Base-by-base conservation (phyloP, 2,113 vertebrate species). In the Archilochus colubris region DNA sequence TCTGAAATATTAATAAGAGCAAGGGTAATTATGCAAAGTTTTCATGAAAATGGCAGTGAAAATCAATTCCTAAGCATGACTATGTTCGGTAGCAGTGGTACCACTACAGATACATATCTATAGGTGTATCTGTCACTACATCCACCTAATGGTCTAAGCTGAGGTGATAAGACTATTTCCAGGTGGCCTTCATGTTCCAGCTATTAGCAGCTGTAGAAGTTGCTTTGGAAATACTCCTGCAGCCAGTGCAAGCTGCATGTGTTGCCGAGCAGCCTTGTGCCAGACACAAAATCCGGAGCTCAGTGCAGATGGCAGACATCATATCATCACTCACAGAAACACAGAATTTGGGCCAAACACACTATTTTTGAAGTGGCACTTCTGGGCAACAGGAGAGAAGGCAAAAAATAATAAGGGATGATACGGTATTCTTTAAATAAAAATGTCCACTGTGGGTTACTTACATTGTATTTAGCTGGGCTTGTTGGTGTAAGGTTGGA, bases 41-140 rank as follows among this genome's bases (percentile, higher is more conserved):
- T 91, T 67, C 10, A 80, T 66, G 24, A 78, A 62, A 73, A 46
- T 40, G 55, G 22, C 81, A 91, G 46, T 40, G 31, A 63, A 95
- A 94, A 93, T 73, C 18, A 43, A 17, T 88, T 85, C 51, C 59
- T 66, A 51, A 85, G 28, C 25, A 27, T 0, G 1, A 40, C 14
- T 46, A 64, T 24, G 7, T 36, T 53, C 44, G 48, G 25, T 31
- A 18, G 50, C 23, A 69, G 27, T 38, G 58, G 24, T 57, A 68
- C 25, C 40, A 28, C 51, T 63, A 23, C 0, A 43, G 6, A 14
- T 25, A 50, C 1, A 1, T n/a, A 12, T 13, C 8, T 25, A 3
- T 9, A 40, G 10, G 9, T 28, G 43, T 19, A 38, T 7, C 5
- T 70, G 5, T 55, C 27, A 64, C 31, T 68, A 51, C 31, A 44